phyloP scores from a whole-genome alignment of 2,797 vertebrate species.

The Meriones psammophilus region DNA sequence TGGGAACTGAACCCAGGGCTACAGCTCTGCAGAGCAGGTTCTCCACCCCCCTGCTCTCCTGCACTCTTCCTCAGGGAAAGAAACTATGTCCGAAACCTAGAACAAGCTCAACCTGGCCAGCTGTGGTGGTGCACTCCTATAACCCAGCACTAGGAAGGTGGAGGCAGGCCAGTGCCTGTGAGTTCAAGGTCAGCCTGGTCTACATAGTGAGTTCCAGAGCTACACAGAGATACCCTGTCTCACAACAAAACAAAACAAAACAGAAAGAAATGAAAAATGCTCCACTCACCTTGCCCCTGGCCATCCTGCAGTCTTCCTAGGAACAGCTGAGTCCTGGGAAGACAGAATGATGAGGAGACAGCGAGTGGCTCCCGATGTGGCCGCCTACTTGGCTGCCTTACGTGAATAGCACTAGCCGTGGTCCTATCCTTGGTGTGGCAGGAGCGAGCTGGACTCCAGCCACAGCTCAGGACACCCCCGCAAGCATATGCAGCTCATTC shows the following conservation, averaged over 20 bases:
- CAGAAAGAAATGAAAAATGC: not conserved
- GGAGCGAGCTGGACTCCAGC: not conserved
- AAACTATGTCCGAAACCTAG: not conserved
- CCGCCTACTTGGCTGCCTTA: not conserved
- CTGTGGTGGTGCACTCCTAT: not conserved
- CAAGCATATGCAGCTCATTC: not conserved
- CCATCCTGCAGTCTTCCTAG: constrained; percentile 58
- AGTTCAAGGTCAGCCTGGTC: not conserved
- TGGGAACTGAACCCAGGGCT: not conserved
- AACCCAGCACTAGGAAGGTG: not conserved
- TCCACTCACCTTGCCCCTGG: constrained; percentile 70
- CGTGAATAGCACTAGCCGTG: not conserved
- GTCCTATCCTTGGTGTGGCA: not conserved
- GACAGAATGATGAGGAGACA: not conserved
- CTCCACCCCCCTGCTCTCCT: not conserved
- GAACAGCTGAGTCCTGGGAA: not conserved
- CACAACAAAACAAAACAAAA: not conserved
- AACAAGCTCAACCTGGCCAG: not conserved
- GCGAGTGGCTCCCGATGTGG: not conserved
- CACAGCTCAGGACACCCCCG: not conserved
- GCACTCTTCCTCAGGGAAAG: not conserved
- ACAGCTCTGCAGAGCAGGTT: not conserved
- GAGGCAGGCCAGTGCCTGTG: not conserved
- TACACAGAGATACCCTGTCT: not conserved
- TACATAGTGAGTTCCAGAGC: not conserved